Evolutionary conservation across 2,113 vertebrate species (phyloP), one percentile per base, ranked within the genome.

Genomic region (Sebastes fasciatus): DNA sequence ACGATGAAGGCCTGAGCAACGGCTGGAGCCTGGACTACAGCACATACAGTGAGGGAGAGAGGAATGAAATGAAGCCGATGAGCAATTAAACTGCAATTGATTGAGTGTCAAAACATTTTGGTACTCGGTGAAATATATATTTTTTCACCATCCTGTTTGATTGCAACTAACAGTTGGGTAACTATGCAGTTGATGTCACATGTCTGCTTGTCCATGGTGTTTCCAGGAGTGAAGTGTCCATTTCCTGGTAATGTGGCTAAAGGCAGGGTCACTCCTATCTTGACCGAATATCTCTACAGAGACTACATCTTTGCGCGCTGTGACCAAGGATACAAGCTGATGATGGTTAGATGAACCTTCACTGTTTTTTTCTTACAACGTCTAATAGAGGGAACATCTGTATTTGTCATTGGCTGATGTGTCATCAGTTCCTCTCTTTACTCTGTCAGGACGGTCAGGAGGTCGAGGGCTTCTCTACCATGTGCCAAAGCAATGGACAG

Each of bases 11-110:
- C 17, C 85, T 84, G 67, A 96, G 95, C 80, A 58, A 40, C 0
- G 95, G 95, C 49, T 96, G 95, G 92, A 95, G 90, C 9, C 89
- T 96, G 68, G 86, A 90, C 52, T 96, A 96, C 90, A 95, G 73
- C 62, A 95, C 94, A 58, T 49, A 92, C 45, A 95, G 95, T 96
- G 84, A 94, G 94, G 14, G 7, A 13, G 34, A 48, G 34, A 19
- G 42, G 34, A 48, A 48, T 42, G 4, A 48, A 58, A 81, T 66
- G n/a, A 57, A 34, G 23, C 3, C 13, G 51, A 72, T 49, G 11
- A 78, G 40, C 10, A 71, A 58, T 43, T 23, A 9, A 46, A 69
- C 6, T 61, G n/a, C 10, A n/a, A 23, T 13, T 65, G n/a, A 40
- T 14, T 46, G 23, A 23, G 5, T 65, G 8, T 67, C 10, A 42